Evolutionary conservation across 1,140 invertebrate genomes (phyloP), one percentile per base, ranked within the genome.

Genomic region (Araneus ventricosus): DNA sequence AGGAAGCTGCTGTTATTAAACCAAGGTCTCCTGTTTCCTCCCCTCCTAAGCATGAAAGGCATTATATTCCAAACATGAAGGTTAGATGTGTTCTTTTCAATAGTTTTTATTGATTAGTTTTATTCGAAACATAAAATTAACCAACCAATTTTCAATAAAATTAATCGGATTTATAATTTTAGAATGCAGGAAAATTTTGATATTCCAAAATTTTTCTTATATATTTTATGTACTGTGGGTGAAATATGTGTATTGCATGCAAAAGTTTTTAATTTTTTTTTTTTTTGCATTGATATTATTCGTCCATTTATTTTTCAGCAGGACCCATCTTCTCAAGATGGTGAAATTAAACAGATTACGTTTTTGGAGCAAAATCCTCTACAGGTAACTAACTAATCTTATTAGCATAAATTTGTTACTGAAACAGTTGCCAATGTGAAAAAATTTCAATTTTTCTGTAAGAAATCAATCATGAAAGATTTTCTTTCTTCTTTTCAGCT

Each of bases 1-100:
- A 94, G 88, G 94, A 94, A 85, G 94, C 94, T 34, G 91, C 88
- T 37, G 93, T 94, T 30, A 80, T 93, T 24, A 94, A 94, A 52
- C 93, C 94, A 22, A 93, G 87, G 30, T 93, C 93, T 7, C 87
- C 88, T 52, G 22, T 79, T 41, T 70, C 79, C 75, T 94, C 93
- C n/a, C 86, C 85, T 82, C 63, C 94, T 24, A 87, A 80, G 63
- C 88, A 89, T 90, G 88, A 92, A 82, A 94, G 92, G 39, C 90
- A 94, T 89, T 90, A 93, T 79, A 82, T 93, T 39, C 87, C 39
- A 34, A 93, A 89, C 52, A 24, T 89, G 27, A 85, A 89, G 75
- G 87, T 84, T 6, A 70, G 41, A 45, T 39, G 24, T 79, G n/a
- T 27, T 30, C 70, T 30, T n/a, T 87, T 57, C n/a, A 27, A 30